Base-by-base conservation (phyloP, 2,797 vertebrate species). In the Chloroceryle amazona region DNA sequence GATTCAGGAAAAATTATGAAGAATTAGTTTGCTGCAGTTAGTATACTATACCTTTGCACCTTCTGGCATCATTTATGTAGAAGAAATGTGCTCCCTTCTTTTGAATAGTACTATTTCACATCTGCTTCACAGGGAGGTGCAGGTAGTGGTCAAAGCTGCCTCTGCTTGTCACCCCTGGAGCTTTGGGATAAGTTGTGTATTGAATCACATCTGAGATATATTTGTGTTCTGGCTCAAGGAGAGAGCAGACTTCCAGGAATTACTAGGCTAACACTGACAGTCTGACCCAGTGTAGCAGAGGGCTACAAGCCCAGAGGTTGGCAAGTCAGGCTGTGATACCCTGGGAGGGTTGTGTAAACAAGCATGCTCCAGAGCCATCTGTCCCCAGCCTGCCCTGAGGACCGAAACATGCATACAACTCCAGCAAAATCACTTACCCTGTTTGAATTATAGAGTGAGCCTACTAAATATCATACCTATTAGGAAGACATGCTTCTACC, bases 321-420 rank as follows among this genome's bases (percentile, higher is more conserved):
- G 66, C 62, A 84, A 79, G n/a, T 88, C 33, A 55, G 83, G 20
- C 63, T 73, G n/a, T 35, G 66, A 62, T 95, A 62, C 76, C 73
- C 54, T 62, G n/a, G 76, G 76, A 84, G 37, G 68, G 29, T 11
- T 90, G 76, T 73, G 46, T 81, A 75, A 93, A 88, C 31, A 73
- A 72, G 83, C 60, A 17, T 16, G 47, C 28, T 25, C 91, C 13
- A 37, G 49, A 95, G 85, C 73, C 93, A 95, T 88, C 83, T 94
- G 83, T 94, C 67, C 49, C 42, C 73, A 89, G 70, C 42, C 70
- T 79, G 39, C 66, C 76, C 51, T 13, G 23, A 71, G 65, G 83
- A 82, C 29, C 4, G 44, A 33, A 70, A 63, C 15, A 37, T 85
- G 65, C 62, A 54, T 22, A 62, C 62, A 91, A 26, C 61, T 82